Conservation (phyloP, 2,888 invertebrate genomes). For the Physocephala rufipes region DNA sequence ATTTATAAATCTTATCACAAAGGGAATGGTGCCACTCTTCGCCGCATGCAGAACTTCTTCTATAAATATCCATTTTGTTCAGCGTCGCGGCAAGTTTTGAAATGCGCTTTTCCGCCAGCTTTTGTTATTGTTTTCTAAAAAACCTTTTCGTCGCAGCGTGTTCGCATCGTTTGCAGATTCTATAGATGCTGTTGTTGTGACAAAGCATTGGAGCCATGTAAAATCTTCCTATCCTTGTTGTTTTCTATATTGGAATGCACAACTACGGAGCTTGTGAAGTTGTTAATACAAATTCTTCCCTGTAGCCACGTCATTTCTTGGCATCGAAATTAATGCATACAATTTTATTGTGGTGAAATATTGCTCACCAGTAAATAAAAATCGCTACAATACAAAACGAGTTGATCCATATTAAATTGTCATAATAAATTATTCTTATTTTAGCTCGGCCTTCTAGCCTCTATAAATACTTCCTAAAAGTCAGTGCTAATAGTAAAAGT, state of each 20-base stretch:
- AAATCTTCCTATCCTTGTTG: neutral
- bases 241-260: too few relatives aligned
- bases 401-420: too few relatives aligned
- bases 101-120: neutral
- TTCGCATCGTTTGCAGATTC: neutral
- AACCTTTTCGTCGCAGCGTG: slow-evolving; percentile 16
- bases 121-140: slow-evolving; percentile 10
- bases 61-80: neutral
- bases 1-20: slow-evolving; percentile 15
- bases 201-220: neutral
- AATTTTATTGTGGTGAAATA: neutral
- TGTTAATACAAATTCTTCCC: slow-evolving; percentile 6
- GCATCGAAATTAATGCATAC: neutral
- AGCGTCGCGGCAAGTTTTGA: neutral
- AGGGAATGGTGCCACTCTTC: neutral
- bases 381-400: neutral
- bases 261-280: neutral
- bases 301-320: neutral
- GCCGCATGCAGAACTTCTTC: neutral
- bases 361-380: neutral
- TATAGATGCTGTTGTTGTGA: neutral
- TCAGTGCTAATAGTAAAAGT: too few relatives aligned
- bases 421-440: too few relatives aligned
- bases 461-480: too few relatives aligned
- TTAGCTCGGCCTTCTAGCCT: too few relatives aligned